A percentile compares a stretch with the other conserved stretches of the same genome.
These are phyloP conservation scores for Caenorhabditis inopinata DNA, from an alignment of 1,140 invertebrate species.

Conservation along the genomic window DNA sequence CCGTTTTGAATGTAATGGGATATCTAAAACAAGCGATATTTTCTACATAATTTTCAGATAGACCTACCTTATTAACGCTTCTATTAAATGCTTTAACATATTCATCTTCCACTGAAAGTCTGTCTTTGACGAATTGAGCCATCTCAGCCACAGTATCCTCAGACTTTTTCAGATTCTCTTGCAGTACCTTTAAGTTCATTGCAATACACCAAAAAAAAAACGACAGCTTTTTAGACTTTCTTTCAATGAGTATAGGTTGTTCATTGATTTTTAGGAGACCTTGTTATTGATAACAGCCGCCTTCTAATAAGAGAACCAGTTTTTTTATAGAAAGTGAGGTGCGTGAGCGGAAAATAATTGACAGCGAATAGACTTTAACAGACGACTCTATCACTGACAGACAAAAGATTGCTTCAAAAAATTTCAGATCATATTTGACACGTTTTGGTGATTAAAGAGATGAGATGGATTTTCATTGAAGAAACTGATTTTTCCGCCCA, in stretches of 20 bases:
- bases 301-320: neutral
- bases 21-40: slow-evolving; percentile 47
- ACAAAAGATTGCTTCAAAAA: no score
- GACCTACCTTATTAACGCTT: slow-evolving; percentile 53
- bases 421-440: no score
- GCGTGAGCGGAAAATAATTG: neutral
- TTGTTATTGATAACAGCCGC: slow-evolving; percentile 5
- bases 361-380: no score
- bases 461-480: no score
- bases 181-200: slow-evolving; percentile 53
- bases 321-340: neutral
- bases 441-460: no score
- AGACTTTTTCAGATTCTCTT: slow-evolving; percentile 63
- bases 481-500: no score
- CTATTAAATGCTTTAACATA: slow-evolving; percentile 54
- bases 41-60: slow-evolving; percentile 51
- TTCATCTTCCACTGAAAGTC: slow-evolving; percentile 59
- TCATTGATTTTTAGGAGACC: neutral
- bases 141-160: slow-evolving; percentile 59
- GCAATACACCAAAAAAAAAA: neutral
- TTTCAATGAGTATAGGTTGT: neutral
- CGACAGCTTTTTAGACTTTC: no score
- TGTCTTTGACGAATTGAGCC: slow-evolving; percentile 58
- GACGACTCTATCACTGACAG: no score
- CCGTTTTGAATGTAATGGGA: slow-evolving; percentile 47